These are phyloP conservation scores for Xyrichtys novacula DNA, from an alignment of 2,797 vertebrate species.

Conservation along the genomic window DNA sequence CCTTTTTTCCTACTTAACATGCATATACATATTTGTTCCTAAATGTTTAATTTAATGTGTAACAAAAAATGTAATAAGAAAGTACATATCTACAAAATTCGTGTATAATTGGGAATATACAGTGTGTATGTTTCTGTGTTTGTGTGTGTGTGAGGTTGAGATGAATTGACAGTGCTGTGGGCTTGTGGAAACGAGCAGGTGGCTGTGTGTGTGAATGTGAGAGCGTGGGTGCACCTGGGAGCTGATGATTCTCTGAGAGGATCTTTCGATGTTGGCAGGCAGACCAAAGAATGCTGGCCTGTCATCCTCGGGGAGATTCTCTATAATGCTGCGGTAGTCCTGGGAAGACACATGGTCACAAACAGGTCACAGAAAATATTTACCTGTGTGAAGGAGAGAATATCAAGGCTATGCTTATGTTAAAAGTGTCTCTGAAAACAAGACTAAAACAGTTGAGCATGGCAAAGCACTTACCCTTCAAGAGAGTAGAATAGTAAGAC, in stretches of 20 bases:
- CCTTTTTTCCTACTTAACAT: neutral
- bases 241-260: conserved; percentile 94
- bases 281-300: conserved; percentile 95
- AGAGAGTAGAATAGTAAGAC: neutral
- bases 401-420: neutral
- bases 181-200: conserved; percentile 15
- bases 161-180: neutral
- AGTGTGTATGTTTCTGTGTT: neutral
- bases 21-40: too few species aligned
- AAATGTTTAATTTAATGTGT: too few species aligned
- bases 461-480: neutral
- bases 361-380: conserved; percentile 42
- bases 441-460: conserved; percentile 1
- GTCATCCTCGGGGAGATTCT: conserved; percentile 95
- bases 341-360: conserved; percentile 72
- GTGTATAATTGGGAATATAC: neutral
- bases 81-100: neutral
- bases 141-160: conserved; percentile 1
- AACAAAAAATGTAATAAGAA: too few species aligned
- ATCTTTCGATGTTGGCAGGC: conserved; percentile 95
- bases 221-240: conserved; percentile 85
- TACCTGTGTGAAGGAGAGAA: neutral
- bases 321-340: conserved; percentile 93
- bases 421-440: neutral
- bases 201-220: neutral